phyloP scores from a whole-genome alignment of 2,797 vertebrate genomes.

The Alosa sapidissima region DNA sequence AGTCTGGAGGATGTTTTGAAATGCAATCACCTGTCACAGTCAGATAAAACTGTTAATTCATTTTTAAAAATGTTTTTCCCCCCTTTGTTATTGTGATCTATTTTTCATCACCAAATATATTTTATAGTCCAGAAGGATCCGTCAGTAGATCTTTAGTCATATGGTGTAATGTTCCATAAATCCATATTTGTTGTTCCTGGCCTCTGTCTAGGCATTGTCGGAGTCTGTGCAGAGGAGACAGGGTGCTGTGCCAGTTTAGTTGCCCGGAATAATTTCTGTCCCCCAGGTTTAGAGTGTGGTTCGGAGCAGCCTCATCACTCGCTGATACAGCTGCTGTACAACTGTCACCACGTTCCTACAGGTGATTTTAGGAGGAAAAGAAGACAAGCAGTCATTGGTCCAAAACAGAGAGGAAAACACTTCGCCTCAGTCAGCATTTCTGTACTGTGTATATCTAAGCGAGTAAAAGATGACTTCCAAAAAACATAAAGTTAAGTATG shows the following conservation, averaged over 20 bases:
- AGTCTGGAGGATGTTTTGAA: not conserved
- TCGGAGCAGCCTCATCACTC: constrained; percentile 63
- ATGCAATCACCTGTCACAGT: not conserved
- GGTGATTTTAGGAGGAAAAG: not conserved
- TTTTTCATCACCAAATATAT: not conserved
- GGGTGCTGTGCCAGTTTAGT: not conserved
- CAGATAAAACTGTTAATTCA: not conserved
- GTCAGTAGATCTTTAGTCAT: not conserved
- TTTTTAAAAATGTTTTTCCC: no score
- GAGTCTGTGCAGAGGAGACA: not conserved
- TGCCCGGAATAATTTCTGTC: not conserved
- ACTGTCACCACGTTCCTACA: constrained; percentile 68
- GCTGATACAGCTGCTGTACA: constrained; percentile 72
- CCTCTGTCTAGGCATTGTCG: not conserved
- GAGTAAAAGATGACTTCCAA: no score
- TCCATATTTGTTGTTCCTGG: not conserved
- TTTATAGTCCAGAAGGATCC: not conserved
- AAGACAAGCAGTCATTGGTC: constrained; percentile 4
- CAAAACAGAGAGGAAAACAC: constrained; percentile 16
- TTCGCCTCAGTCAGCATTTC: no score
- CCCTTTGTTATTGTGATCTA: not conserved
- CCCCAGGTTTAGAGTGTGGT: constrained; percentile 60
- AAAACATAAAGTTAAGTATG: no score
- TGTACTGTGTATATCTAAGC: no score
- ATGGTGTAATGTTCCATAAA: not conserved